Evolutionary conservation across 2,888 invertebrate species (phyloP), one percentile per base, ranked within the genome.

Genomic region (Lycophotia porphyrea): DNA sequence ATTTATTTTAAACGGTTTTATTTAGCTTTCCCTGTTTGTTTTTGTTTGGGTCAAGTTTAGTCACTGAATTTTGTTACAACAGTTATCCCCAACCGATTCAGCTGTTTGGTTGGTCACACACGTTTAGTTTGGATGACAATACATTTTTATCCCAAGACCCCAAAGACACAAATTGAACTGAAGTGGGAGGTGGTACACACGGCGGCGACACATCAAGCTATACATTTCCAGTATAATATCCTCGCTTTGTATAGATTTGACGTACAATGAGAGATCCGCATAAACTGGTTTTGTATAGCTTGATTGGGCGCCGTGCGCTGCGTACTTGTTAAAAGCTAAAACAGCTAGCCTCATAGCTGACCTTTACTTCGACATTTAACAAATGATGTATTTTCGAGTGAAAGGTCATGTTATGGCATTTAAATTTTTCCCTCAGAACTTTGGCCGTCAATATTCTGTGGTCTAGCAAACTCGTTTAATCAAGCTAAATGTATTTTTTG

Each of bases 361-460:
- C 52, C 34, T 80, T 67, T 36, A 63, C 3, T n/a, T 58, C 21
- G 8, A 52, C 27, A 55, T 61, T 72, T 80, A n/a, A 31, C 44
- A 39, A 55, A 69, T 55, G 21, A 9, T 34, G 5, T 44, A 61
- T 74, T 63, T 39, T 49, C 47, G n/a, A 42, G 2, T 67, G n/a
- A 58, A 55, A 31, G 55, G 21, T 21, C 18, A 55, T 27, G 13
- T 15, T 9, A 47, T 34, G 13, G 82, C 80, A 77, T 67, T 71
- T 67, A 66, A 49, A 63, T 60, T 55, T 63, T 42, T 44, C 63
- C 47, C 55, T 61, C 13, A 71, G 71, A 82, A 82, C 71, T 64
- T 81, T 65, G 24, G 2, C 44, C n/a, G 18, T 39, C 21, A 44
- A 76, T 76, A n/a, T 31, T 52, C 21, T 55, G 60, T 9, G 36